Conservation (phyloP, 2,113 vertebrate genomes). For the Malurus cyaneus region DNA sequence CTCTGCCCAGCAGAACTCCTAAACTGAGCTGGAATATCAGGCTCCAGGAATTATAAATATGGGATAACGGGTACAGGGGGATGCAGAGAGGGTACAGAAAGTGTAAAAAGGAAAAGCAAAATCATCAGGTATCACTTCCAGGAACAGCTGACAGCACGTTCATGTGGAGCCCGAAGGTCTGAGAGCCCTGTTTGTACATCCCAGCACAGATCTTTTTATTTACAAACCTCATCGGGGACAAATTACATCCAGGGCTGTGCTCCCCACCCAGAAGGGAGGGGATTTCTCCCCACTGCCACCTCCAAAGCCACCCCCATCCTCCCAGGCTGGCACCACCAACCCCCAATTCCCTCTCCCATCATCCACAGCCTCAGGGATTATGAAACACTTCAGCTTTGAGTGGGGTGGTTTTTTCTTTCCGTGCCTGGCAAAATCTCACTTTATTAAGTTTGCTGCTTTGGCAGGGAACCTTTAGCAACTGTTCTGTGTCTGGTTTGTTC, state of each 20-base stretch:
- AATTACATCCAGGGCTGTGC: not conserved
- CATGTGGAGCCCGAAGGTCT: not conserved
- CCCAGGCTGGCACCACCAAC: not conserved
- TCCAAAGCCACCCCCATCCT: not conserved
- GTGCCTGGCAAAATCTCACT: constrained; percentile 43
- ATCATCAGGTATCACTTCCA: too few relatives aligned
- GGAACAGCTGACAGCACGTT: not conserved
- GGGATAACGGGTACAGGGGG: too few relatives aligned
- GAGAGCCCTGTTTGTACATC: not conserved
- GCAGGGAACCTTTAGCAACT: constrained; percentile 2
- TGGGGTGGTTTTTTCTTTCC: not conserved
- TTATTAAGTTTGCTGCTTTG: constrained; percentile 50
- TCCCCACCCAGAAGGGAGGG: constrained; percentile 15
- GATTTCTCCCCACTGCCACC: not conserved
- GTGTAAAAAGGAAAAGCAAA: too few relatives aligned
- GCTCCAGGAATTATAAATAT: too few relatives aligned
- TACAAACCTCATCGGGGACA: not conserved
- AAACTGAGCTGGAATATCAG: too few relatives aligned
- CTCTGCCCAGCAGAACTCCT: too few relatives aligned
- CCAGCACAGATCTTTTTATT: not conserved
- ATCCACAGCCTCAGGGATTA: constrained; percentile 41
- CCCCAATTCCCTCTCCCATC: not conserved
- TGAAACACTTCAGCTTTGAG: constrained; percentile 43
- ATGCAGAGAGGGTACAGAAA: too few relatives aligned
- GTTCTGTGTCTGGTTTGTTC: constrained; percentile 17